Percentiles rank a stretch among this genome's conserved stretches.
phyloP scores from a whole-genome alignment of 2,797 vertebrate species.

The Helostoma temminkii region DNA sequence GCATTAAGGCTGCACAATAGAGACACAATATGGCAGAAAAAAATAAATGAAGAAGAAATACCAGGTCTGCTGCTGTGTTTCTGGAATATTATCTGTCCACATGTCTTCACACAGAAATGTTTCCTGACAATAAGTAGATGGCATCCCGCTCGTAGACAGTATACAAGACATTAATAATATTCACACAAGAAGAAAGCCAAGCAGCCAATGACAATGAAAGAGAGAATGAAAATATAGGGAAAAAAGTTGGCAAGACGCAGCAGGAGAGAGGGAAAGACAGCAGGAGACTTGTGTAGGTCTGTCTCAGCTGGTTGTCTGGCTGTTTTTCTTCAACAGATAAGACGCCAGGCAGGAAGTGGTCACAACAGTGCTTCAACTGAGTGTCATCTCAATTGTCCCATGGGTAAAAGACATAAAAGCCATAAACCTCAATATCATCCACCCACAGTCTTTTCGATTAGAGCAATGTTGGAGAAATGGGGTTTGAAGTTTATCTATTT shows the following conservation, averaged over 20 bases:
- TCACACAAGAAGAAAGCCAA: background rate
- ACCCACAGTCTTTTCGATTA: slow-evolving; percentile 8
- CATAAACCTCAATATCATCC: slow-evolving; percentile 16
- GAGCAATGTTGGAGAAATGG: slow-evolving; percentile 8
- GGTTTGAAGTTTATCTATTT: background rate
- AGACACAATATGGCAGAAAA: background rate
- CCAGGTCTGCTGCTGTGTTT: background rate
- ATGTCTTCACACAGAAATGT: background rate
- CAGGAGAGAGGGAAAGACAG: background rate
- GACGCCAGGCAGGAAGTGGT: slow-evolving; percentile 3
- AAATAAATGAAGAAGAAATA: background rate
- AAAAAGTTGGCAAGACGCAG: slow-evolving; percentile 1
- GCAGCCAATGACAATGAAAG: background rate
- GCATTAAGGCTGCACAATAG: background rate
- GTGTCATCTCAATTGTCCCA: slow-evolving; percentile 1
- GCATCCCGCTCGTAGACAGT: background rate
- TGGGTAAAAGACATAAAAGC: slow-evolving; percentile 8
- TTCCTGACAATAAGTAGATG: background rate
- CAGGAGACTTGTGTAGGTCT: slow-evolving; percentile 2
- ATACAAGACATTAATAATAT: background rate
- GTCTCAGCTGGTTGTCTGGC: slow-evolving; percentile 25
- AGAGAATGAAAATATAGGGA: background rate
- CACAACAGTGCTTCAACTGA: slow-evolving; percentile 10
- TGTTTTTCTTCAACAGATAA: slow-evolving; percentile 12
- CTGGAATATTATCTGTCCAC: background rate